Evolutionary conservation across 2,797 vertebrate species (phyloP).

Genomic region (Helarctos malayanus): DNA sequence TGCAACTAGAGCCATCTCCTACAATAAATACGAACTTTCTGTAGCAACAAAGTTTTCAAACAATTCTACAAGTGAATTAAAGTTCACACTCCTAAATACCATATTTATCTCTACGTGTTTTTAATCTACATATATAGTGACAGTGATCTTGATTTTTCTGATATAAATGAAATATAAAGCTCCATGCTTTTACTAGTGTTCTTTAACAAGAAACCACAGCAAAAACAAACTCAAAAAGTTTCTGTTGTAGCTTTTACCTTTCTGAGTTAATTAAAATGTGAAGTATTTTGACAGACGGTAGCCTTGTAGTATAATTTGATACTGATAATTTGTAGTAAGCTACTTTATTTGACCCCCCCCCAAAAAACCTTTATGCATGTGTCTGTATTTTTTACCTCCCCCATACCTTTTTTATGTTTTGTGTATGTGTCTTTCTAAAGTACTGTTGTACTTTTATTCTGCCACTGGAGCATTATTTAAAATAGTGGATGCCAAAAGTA

Average conservation of each 20-base stretch:
- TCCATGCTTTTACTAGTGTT: conserved; percentile 53
- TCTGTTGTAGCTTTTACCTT: conserved; percentile 58
- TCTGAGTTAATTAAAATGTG: conserved; percentile 28
- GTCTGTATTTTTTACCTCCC: background rate
- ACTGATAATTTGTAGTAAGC: background rate
- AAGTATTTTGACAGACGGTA: background rate
- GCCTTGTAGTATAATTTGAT: background rate
- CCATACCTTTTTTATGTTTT: background rate
- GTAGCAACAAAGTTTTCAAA: conserved; percentile 43
- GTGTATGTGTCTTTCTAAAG: conserved; percentile 17
- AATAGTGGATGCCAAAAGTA: conserved; percentile 45
- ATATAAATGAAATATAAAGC: conserved; percentile 74
- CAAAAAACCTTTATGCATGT: background rate
- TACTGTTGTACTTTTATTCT: background rate
- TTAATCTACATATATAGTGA: background rate
- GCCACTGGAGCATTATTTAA: conserved; percentile 14
- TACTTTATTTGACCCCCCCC: background rate
- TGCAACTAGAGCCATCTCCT: conserved; percentile 84
- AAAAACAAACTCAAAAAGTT: conserved; percentile 73
- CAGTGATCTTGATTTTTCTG: conserved; percentile 38
- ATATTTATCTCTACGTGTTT: background rate
- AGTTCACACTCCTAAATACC: background rate
- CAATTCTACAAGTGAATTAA: conserved; percentile 43
- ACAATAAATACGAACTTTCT: conserved; percentile 70
- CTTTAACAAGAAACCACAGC: conserved; percentile 72